These are phyloP conservation scores for Parasteatoda tepidariorum DNA, from an alignment of 1,140 invertebrate species.

Conservation along the genomic window DNA sequence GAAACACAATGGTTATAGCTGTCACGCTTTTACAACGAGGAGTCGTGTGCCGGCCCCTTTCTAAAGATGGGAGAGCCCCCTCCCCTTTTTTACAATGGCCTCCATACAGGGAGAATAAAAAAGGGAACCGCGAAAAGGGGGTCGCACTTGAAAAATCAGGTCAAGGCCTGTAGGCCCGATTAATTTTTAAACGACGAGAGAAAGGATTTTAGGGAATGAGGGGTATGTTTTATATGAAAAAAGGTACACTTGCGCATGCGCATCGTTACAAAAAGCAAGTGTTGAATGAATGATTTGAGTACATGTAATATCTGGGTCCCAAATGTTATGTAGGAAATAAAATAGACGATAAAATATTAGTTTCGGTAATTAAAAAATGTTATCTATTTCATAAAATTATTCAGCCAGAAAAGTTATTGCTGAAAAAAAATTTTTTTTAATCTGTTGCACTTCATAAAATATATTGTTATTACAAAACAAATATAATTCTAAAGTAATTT, in stretches of 20 bases:
- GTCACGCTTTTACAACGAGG: constrained; percentile 49
- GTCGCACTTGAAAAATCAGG: constrained; percentile 59
- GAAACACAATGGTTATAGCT: constrained; percentile 30
- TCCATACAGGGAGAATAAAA: constrained; percentile 28
- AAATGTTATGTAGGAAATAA: too few relatives aligned
- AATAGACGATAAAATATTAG: too few relatives aligned
- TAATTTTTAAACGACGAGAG: constrained; percentile 59
- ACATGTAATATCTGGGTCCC: background rate
- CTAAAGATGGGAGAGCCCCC: constrained; percentile 12
- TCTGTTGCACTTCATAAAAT: too few relatives aligned
- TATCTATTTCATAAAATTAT: too few relatives aligned
- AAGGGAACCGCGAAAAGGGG: constrained; percentile 50
- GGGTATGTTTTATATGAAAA: constrained; percentile 13
- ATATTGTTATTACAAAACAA: too few relatives aligned
- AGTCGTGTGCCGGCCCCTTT: constrained; percentile 33
- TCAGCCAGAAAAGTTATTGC: too few relatives aligned
- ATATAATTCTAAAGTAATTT: too few relatives aligned
- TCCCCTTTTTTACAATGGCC: constrained; percentile 23
- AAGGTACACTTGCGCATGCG: constrained; percentile 41
- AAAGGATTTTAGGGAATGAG: constrained; percentile 51
- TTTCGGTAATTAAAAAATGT: too few relatives aligned
- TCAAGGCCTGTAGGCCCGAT: constrained; percentile 56
- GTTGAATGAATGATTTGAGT: background rate
- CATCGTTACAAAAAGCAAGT: background rate
- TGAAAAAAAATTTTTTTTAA: too few relatives aligned